Conservation (phyloP, 2,888 invertebrate genomes). For the Drosophila percnosoma region DNA sequence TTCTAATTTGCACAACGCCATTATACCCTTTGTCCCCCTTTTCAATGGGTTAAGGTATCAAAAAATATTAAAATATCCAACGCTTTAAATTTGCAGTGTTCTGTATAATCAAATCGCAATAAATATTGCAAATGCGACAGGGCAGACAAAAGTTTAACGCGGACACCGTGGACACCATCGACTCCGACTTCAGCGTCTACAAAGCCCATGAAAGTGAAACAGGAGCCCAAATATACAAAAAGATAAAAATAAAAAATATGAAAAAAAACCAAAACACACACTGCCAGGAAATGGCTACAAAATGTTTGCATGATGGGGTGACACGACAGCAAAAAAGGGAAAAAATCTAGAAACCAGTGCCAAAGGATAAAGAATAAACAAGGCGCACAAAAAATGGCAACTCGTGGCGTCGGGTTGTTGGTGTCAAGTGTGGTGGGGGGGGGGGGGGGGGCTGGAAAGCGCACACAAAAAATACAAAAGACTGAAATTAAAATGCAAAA, state of each 20-base stretch:
- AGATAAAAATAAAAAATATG: neutral
- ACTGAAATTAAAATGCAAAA: slow-evolving; percentile 79
- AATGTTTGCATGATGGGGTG: slow-evolving; percentile 76
- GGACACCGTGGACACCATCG: slow-evolving; percentile 36
- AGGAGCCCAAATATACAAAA: slow-evolving; percentile 12
- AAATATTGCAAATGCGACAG: slow-evolving; percentile 76
- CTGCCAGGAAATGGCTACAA: slow-evolving; percentile 60
- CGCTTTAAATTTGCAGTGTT: slow-evolving; percentile 10
- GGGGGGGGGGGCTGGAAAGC: neutral
- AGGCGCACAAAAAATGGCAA: slow-evolving; percentile 45
- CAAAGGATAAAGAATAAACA: slow-evolving; percentile 76
- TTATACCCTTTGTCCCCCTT: neutral
- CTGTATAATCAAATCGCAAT: slow-evolving; percentile 73
- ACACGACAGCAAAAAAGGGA: slow-evolving; percentile 39
- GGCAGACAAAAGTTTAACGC: slow-evolving; percentile 65
- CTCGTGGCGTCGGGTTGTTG: slow-evolving; percentile 35
- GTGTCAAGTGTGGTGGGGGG: neutral
- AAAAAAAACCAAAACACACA: slow-evolving; percentile 11
- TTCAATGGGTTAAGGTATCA: neutral
- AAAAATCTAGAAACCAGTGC: slow-evolving; percentile 31
- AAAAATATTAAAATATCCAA: neutral
- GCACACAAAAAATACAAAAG: slow-evolving; percentile 5
- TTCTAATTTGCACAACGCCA: neutral
- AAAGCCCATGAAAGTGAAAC: slow-evolving; percentile 56
- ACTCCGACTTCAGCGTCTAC: slow-evolving; percentile 11